Percentiles rank a stretch among this genome's conserved stretches.
phyloP scores from a whole-genome alignment of 2,113 vertebrate species.

The Lampris megalopsis region DNA sequence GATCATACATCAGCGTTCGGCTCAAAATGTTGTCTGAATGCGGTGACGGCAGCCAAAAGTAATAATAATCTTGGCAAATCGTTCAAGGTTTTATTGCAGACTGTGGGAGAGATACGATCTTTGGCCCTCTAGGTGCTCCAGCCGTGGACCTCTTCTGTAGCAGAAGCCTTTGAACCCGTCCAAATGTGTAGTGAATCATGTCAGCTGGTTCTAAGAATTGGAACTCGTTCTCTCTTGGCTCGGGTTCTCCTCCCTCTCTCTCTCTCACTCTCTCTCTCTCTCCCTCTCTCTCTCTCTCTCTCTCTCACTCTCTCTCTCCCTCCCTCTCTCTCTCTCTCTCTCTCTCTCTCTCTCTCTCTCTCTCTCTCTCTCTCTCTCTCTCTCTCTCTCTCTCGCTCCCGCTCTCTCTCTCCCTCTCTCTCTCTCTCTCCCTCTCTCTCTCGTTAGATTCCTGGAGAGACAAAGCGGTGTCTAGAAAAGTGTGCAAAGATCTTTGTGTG shows the following conservation, averaged over 20 bases:
- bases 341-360: too few species aligned
- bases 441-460: constrained; percentile 63
- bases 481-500: neutral
- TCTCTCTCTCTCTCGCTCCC: too few species aligned
- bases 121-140: constrained; percentile 22
- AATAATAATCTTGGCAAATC: constrained; percentile 49
- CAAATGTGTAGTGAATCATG: constrained; percentile 59
- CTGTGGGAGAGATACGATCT: constrained; percentile 35
- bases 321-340: too few species aligned
- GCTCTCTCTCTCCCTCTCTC: too few species aligned
- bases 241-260: constrained; percentile 14
- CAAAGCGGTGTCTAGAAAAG: constrained; percentile 31
- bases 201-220: constrained; percentile 70
- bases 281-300: neutral
- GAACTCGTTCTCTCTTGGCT: constrained; percentile 40
- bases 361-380: neutral
- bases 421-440: too few species aligned
- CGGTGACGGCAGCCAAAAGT: constrained; percentile 39
- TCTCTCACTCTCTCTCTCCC: constrained; percentile 10
- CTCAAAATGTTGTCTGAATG: constrained; percentile 34
- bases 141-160: constrained; percentile 20
- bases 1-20: constrained; percentile 25
- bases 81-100: constrained; percentile 22
- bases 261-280: neutral
- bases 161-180: constrained; percentile 47